Conservation (phyloP, 2,113 vertebrate species). For the Gymnobelideus leadbeateri region DNA sequence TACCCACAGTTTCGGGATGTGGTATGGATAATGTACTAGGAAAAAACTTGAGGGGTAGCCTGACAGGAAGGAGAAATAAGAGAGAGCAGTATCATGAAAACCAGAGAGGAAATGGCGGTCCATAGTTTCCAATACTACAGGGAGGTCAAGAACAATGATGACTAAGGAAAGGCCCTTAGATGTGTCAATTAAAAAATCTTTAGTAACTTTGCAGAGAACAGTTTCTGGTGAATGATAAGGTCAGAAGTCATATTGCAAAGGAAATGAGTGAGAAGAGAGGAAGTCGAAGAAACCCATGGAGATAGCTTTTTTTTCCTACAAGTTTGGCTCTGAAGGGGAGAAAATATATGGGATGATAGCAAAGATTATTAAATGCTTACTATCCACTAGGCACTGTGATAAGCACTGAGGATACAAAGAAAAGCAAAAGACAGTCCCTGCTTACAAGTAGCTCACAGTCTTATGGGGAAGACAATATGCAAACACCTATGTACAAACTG, state of each 20-base stretch:
- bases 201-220: neutral
- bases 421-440: neutral
- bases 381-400: neutral
- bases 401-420: neutral
- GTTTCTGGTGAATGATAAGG: neutral
- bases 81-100: neutral
- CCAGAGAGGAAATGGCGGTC: neutral
- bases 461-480: no score
- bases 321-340: neutral
- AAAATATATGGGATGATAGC: neutral
- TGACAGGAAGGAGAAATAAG: neutral
- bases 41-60: neutral
- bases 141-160: neutral
- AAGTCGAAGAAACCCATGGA: neutral
- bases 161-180: neutral
- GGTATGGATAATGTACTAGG: neutral
- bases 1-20: neutral
- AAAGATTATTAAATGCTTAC: neutral
- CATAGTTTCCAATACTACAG: neutral
- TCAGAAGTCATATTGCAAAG: neutral
- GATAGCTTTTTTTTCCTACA: neutral
- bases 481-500: neutral
- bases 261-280: neutral
- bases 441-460: no score
- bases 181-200: neutral